Evolutionary conservation across 2,888 invertebrate species (phyloP).

Genomic region (Pecten maximus): DNA sequence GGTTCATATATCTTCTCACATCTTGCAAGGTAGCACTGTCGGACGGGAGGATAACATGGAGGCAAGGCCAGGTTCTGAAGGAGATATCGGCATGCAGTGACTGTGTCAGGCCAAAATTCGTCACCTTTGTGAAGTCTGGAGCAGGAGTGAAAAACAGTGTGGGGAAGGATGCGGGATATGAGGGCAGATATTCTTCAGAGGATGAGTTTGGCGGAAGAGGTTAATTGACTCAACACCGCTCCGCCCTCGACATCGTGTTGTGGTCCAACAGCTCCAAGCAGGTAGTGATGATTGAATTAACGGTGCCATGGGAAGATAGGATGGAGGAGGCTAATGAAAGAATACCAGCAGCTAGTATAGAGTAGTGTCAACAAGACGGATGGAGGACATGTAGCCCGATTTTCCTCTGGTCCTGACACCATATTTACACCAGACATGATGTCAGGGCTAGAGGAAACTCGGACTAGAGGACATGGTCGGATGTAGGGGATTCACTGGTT

Average conservation of each 20-base stretch:
- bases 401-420: not conserved
- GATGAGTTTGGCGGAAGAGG: not conserved
- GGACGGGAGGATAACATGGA: too few species aligned
- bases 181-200: not conserved
- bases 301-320: not conserved
- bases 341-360: not conserved
- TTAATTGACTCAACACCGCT: not conserved
- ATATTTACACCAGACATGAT: too few species aligned
- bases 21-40: not conserved
- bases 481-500: too few species aligned
- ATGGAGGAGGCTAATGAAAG: not conserved
- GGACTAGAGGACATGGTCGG: too few species aligned
- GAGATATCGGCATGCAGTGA: too few species aligned
- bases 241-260: constrained; percentile 17
- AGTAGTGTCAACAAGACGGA: not conserved
- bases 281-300: not conserved
- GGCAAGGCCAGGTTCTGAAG: too few species aligned
- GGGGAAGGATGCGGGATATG: too few species aligned
- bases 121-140: too few species aligned
- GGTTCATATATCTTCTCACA: too few species aligned
- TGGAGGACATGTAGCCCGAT: not conserved
- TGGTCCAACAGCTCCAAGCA: not conserved
- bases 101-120: too few species aligned
- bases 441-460: too few species aligned
- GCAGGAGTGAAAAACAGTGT: too few species aligned